Evolutionary conservation across 2,888 invertebrate genomes (phyloP).

Genomic region (Blomia tropicalis): DNA sequence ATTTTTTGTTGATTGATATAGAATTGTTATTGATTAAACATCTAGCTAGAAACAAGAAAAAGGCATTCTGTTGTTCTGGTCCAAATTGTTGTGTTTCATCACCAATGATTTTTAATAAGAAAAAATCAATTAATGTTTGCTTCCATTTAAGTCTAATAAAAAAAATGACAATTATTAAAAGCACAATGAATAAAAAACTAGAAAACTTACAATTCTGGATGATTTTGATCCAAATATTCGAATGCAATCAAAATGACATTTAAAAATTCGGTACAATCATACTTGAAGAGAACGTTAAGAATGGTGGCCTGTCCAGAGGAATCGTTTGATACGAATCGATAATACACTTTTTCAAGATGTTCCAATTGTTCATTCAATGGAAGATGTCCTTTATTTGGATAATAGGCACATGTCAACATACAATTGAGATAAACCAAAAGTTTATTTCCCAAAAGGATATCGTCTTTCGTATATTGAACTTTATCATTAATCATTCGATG

Average conservation of each 20-base stretch:
- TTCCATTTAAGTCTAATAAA: background rate
- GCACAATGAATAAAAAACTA: background rate
- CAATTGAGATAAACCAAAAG: conserved; percentile 66
- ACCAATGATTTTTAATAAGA: conserved; percentile 43
- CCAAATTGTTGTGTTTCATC: conserved; percentile 40
- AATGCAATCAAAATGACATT: conserved; percentile 70
- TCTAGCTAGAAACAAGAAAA: conserved; percentile 50
- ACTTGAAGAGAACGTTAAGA: conserved; percentile 49
- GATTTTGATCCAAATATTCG: conserved; percentile 58
- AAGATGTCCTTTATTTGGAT: conserved; percentile 53
- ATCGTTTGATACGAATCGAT: background rate
- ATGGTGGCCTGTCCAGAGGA: background rate
- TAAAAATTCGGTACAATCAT: conserved; percentile 66
- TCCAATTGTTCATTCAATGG: conserved; percentile 39
- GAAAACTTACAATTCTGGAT: conserved; percentile 40
- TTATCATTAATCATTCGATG: conserved; percentile 27
- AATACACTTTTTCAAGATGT: background rate
- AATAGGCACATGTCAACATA: conserved; percentile 67
- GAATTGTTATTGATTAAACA: conserved; percentile 44
- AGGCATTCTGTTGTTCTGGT: conserved; percentile 47
- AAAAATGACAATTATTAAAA: background rate
- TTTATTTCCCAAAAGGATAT: conserved; percentile 51
- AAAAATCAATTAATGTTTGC: conserved; percentile 21
- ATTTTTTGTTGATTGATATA: conserved; percentile 39
- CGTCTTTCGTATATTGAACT: conserved; percentile 33